Evolutionary conservation across 1,140 invertebrate genomes (phyloP).

Genomic region (Phenacoccus solenopsis): DNA sequence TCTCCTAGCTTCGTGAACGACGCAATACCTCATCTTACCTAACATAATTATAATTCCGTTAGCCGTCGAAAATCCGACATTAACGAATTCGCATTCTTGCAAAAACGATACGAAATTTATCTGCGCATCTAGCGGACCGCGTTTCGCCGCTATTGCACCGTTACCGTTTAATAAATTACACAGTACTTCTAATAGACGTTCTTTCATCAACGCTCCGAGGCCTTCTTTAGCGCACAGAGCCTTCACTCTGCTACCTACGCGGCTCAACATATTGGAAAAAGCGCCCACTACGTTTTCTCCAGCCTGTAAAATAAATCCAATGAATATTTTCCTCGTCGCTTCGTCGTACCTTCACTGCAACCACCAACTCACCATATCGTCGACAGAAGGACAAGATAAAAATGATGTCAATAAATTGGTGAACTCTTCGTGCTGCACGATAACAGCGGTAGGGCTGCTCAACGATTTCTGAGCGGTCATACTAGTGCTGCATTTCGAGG

Average conservation of each 20-base stretch:
- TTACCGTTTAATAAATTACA: constrained; percentile 27
- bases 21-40: neutral
- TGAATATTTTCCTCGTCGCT: no score
- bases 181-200: neutral
- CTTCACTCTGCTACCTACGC: neutral
- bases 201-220: neutral
- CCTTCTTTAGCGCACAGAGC: neutral
- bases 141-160: constrained; percentile 52
- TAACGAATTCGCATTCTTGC: constrained; percentile 48
- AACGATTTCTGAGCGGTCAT: neutral
- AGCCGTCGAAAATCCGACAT: constrained; percentile 32
- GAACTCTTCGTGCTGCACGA: constrained; percentile 4
- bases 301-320: neutral
- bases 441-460: neutral
- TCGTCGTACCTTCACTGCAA: neutral
- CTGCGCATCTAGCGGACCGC: constrained; percentile 72
- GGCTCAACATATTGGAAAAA: constrained; percentile 5
- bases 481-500: neutral
- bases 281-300: neutral
- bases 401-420: neutral
- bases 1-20: no score
- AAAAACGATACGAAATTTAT: constrained; percentile 55
- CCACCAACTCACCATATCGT: neutral
- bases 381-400: neutral
- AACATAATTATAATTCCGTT: neutral